Base-by-base conservation (phyloP, 2,113 vertebrate genomes). In the Leucopsar rothschildi region DNA sequence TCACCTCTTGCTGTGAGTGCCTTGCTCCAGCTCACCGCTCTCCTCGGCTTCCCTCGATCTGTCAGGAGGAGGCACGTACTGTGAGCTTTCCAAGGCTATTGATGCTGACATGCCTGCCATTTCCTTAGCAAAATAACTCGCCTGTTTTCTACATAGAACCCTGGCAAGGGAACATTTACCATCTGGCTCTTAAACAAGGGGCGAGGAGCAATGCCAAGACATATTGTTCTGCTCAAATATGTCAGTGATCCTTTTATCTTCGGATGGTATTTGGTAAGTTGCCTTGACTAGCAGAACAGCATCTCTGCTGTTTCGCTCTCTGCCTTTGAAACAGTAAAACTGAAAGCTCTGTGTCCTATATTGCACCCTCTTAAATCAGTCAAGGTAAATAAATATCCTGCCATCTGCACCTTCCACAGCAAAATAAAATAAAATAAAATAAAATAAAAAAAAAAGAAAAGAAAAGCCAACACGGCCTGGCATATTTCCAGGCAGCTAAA, bases 161-260 rank as follows among this genome's bases (percentile, higher is more conserved):
- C 84, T 87, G 78, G 82, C 77, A 89, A 93, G 63, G 91, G 71
- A 91, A 75, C 77, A 72, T 90, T 94, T 87, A 90, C 89, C 92
- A 90, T 93, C 92, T 93, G 94, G 64, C 87, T 92, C 78, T 77
- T 68, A 88, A 87, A 84, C 70, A 92, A 87, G 69, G 92, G 96
- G 92, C 93, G 94, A 94, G 68, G 64, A 92, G 88, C 52, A 71
- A 47, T 63, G 82, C 87, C 93, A 94, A 92, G 79, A 75, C 82
- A 89, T 90, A 91, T 56, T 94, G 94, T 71, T 90, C 64, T 93
- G 61, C 53, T 96, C 93, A 70, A 50, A 93, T 7, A 39, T 42
- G 71, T 87, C 76, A 94, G 37, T 0, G 3, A 92, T 85, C 66
- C 86, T 63, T 95, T 94, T 83, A 45, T 61, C 40, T 85, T 83